phyloP scores from a whole-genome alignment of 2,797 vertebrate species.

The Peromyscus melanophrys region DNA sequence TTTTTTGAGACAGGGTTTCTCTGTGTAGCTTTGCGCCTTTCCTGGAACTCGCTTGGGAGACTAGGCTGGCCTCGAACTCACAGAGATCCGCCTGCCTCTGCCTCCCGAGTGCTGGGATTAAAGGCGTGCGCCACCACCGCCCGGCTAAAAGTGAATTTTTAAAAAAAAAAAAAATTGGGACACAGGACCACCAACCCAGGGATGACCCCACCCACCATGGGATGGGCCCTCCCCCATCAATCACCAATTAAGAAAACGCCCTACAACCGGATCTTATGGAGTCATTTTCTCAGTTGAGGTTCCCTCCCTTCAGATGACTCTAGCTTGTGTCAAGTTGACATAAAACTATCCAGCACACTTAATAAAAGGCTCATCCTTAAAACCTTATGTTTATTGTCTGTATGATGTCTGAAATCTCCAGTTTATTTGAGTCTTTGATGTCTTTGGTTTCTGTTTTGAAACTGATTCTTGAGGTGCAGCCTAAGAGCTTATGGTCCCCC shows the following conservation, averaged over 20 bases:
- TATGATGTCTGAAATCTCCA: background rate
- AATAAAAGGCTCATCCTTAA: background rate
- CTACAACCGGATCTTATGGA: background rate
- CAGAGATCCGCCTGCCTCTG: too few species aligned
- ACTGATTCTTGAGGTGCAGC: background rate
- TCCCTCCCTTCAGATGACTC: background rate
- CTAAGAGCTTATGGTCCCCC: background rate
- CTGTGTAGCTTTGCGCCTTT: too few species aligned
- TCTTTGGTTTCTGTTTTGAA: background rate
- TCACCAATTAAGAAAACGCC: background rate
- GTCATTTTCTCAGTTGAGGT: background rate
- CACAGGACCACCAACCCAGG: background rate
- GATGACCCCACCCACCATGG: background rate
- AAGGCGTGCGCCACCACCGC: too few species aligned
- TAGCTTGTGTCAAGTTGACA: background rate
- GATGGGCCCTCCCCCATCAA: too few species aligned
- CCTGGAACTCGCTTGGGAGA: too few species aligned
- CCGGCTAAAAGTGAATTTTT: background rate
- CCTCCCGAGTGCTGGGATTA: too few species aligned
- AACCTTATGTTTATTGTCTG: background rate
- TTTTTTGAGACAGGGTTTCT: too few species aligned
- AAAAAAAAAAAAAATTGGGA: background rate
- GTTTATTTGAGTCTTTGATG: background rate
- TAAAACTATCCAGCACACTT: background rate
- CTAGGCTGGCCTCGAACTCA: too few species aligned